Base-by-base conservation (phyloP, 2,113 vertebrate species). In the Cavia aperea region DNA sequence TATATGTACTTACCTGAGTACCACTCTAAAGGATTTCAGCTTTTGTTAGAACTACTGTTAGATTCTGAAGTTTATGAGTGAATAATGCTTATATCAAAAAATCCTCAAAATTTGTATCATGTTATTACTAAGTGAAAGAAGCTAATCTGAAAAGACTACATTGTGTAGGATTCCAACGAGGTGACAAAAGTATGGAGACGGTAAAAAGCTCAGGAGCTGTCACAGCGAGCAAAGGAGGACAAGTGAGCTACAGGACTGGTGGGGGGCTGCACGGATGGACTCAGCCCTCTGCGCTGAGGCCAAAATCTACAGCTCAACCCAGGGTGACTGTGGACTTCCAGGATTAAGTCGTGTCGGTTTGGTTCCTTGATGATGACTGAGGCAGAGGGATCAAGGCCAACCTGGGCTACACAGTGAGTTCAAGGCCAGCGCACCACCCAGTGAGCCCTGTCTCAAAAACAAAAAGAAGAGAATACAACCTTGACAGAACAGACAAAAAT, bases 11-110 rank as follows among this genome's bases (percentile, higher is more conserved):
- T 93, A 84, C 14, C n/a, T 94, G 72, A 90, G 79, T 51, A 89
- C 81, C 31, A 56, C 89, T 93, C 94, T 85, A 93, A 96, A 94
- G 85, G 94, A 88, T 63, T 72, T 91, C 24, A 81, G 84, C 86
- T 94, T 92, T 87, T 88, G 58, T 86, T 68, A 49, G 43, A 86
- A 82, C 78, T 94, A n/a, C 43, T 90, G 72, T 81, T 90, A 3
- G n/a, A 93, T 92, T 93, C 88, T 91, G 83, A 92, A 92, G 95
- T 94, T 92, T 93, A 96, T 93, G 86, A 96, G 90, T 95, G 87
- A 94, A 84, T 94, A 86, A 73, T 90, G 77, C 82, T 94, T 93
- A 78, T 51, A 18, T 51, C 18, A 18, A 49, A 77, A 75, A 16
- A 78, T 5, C 24, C 46, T 51, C 26, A 31, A 56, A 51, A 77